Evolutionary conservation across 2,797 vertebrate species (phyloP).

Genomic region (Cossypha polioptera): DNA sequence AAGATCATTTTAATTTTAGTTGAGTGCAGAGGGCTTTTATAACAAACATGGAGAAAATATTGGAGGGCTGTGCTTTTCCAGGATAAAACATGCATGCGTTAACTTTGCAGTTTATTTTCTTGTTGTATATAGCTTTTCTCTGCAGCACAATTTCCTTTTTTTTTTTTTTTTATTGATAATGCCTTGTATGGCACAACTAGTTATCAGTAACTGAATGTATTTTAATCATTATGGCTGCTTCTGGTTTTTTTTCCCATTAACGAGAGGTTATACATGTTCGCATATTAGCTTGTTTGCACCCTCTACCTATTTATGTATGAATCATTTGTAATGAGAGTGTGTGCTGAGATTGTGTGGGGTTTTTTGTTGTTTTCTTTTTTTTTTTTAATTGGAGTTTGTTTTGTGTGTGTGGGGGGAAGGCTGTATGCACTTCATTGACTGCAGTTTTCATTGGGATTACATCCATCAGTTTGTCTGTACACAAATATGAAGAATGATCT

Average conservation of each 20-base stretch:
- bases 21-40: constrained; percentile 81
- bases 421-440: constrained; percentile 76
- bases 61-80: constrained; percentile 81
- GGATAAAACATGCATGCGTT: constrained; percentile 81
- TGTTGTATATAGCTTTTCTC: constrained; percentile 80
- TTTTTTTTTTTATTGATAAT: constrained; percentile 51
- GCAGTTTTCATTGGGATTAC: constrained; percentile 74
- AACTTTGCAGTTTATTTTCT: constrained; percentile 77
- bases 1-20: constrained; percentile 80
- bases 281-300: constrained; percentile 79
- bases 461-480: constrained; percentile 77
- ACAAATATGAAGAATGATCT: constrained; percentile 80
- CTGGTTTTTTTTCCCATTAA: constrained; percentile 71
- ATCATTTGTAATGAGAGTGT: constrained; percentile 77
- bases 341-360: constrained; percentile 73
- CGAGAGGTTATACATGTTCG: constrained; percentile 75
- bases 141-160: constrained; percentile 76
- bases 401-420: constrained; percentile 65
- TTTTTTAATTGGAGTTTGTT: constrained; percentile 31
- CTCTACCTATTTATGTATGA: constrained; percentile 82
- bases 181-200: constrained; percentile 75
- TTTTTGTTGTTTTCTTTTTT: not conserved
- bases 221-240: constrained; percentile 78
- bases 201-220: constrained; percentile 82
- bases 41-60: constrained; percentile 72